Evolutionary conservation across 1,140 invertebrate genomes (phyloP).

Genomic region (Vanessa atalanta): DNA sequence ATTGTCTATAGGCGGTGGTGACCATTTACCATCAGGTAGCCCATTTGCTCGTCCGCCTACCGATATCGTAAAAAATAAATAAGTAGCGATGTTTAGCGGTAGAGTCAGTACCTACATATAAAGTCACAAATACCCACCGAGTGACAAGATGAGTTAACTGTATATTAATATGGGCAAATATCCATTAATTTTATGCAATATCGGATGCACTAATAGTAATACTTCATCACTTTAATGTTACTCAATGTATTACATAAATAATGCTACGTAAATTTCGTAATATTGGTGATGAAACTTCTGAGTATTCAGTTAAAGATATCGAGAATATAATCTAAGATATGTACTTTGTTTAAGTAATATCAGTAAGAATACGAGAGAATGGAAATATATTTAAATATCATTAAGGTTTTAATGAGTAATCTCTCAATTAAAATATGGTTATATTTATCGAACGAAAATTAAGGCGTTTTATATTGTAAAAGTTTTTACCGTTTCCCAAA

Average conservation of each 20-base stretch:
- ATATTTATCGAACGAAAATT: no score
- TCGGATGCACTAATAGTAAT: not conserved
- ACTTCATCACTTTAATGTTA: not conserved
- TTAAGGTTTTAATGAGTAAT: no score
- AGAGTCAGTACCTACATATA: no score
- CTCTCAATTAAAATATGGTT: no score
- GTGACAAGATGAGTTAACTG: not conserved
- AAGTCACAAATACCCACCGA: no score
- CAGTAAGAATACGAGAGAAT: not conserved
- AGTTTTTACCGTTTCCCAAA: no score
- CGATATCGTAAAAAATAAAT: no score
- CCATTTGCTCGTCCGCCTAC: no score
- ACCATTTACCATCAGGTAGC: no score
- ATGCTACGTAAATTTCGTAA: not conserved
- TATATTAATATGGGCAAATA: not conserved
- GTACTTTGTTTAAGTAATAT: not conserved
- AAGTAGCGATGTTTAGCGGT: no score
- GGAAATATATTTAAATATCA: not conserved
- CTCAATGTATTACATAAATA: slow-evolving; percentile 6
- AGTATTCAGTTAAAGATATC: not conserved
- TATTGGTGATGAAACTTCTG: not conserved
- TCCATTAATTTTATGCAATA: not conserved
- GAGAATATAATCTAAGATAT: not conserved
- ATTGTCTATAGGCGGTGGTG: no score
- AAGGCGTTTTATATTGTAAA: no score